Percentiles rank a stretch among this genome's conserved stretches.
Conservation (phyloP, 2,797 vertebrate species). For the Diglossa cyanea region DNA sequence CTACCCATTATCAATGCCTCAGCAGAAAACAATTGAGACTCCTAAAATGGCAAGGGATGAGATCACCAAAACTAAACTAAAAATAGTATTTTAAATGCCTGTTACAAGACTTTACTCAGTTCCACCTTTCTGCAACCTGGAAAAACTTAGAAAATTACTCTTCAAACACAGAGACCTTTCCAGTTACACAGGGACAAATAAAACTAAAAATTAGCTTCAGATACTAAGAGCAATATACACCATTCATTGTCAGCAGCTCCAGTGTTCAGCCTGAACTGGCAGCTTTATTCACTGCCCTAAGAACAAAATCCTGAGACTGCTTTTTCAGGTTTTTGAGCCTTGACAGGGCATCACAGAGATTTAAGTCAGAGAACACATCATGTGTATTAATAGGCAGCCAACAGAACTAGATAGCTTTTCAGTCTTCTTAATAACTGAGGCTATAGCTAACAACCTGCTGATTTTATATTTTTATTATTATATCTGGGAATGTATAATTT, state of each 20-base stretch:
- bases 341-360: not conserved
- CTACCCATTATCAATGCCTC: not conserved
- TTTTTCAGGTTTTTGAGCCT: not conserved
- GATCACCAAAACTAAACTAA: not conserved
- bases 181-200: not conserved
- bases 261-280: not conserved
- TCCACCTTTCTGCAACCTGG: not conserved
- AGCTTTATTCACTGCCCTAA: not conserved
- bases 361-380: not conserved
- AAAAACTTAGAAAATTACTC: not conserved
- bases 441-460: not conserved
- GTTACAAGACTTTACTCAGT: not conserved
- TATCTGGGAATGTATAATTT: not conserved
- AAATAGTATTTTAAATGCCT: not conserved
- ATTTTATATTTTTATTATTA: not conserved
- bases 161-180: not conserved
- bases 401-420: not conserved
- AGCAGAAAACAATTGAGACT: not conserved
- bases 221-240: not conserved
- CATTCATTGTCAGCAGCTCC: not conserved
- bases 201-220: not conserved
- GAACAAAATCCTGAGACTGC: not conserved
- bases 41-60: not conserved
- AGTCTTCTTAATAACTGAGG: not conserved
- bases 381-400: not conserved